Percentiles rank a stretch among this genome's conserved stretches.
These are phyloP conservation scores for Ormia ochracea DNA, from an alignment of 2,888 invertebrate genomes.

Conservation along the genomic window DNA sequence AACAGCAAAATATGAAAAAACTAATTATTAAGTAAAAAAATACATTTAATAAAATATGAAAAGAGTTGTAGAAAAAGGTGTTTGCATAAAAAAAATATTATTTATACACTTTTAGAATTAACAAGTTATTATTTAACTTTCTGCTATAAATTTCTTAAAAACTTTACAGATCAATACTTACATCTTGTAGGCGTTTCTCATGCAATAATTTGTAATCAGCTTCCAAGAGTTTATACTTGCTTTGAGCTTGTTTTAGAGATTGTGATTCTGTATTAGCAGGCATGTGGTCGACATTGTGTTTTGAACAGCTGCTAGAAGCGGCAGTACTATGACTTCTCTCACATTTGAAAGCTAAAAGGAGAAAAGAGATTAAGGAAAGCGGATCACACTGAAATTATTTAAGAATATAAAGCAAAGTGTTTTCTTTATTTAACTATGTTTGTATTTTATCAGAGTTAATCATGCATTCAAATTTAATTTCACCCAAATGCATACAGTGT, in stretches of 20 bases:
- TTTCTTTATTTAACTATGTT: not conserved
- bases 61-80: too few relatives aligned
- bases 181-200: slow-evolving; percentile 87
- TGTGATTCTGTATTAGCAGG: slow-evolving; percentile 74
- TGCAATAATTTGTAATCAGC: slow-evolving; percentile 86
- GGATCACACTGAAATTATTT: not conserved
- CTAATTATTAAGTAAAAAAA: too few relatives aligned
- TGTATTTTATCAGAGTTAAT: too few relatives aligned
- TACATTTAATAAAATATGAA: too few relatives aligned
- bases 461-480: too few relatives aligned
- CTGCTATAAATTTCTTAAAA: too few relatives aligned
- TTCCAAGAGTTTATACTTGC: slow-evolving; percentile 84
- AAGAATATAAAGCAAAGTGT: not conserved
- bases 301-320: slow-evolving; percentile 45
- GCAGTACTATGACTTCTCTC: slow-evolving; percentile 53
- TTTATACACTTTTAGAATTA: too few relatives aligned
- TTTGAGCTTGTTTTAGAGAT: slow-evolving; percentile 77
- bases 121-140: too few relatives aligned
- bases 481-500: too few relatives aligned
- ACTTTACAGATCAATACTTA: slow-evolving; percentile 77
- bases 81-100: too few relatives aligned
- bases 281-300: slow-evolving; percentile 67
- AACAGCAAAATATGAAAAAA: too few relatives aligned
- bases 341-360: slow-evolving; percentile 57
- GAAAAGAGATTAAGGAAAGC: not conserved